phyloP scores from a whole-genome alignment of 2,888 invertebrate genomes.

The Pyralis farinalis region DNA sequence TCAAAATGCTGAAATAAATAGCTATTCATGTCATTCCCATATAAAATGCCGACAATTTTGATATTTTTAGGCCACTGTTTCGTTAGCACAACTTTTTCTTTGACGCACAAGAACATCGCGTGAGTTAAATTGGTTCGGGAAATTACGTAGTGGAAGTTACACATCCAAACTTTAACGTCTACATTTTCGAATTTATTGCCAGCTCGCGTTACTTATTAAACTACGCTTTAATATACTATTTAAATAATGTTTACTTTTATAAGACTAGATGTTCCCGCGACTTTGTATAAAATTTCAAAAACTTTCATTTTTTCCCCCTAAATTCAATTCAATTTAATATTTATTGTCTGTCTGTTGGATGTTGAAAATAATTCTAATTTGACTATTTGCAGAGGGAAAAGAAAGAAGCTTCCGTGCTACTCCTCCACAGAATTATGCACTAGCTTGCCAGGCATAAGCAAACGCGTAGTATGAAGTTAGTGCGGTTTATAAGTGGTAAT shows the following conservation, averaged over 20 bases:
- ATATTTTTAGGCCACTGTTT: neutral
- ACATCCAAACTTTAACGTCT: conserved; percentile 5
- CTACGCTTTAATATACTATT: neutral
- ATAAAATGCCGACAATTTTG: neutral
- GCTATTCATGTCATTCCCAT: neutral
- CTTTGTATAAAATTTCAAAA: too few relatives aligned
- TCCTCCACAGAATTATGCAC: too few relatives aligned
- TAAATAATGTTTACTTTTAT: neutral
- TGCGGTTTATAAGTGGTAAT: too few relatives aligned
- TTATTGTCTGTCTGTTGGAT: too few relatives aligned
- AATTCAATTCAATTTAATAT: too few relatives aligned
- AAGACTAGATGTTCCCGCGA: too few relatives aligned
- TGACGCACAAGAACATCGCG: conserved; percentile 5
- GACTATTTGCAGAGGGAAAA: too few relatives aligned
- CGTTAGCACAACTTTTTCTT: neutral
- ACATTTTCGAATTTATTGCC: conserved; percentile 6
- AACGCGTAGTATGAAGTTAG: too few relatives aligned
- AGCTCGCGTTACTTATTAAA: conserved; percentile 2
- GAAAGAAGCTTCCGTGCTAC: too few relatives aligned
- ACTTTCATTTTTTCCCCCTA: too few relatives aligned
- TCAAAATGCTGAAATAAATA: neutral
- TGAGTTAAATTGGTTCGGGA: conserved; percentile 7
- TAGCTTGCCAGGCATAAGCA: too few relatives aligned
- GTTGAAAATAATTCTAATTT: too few relatives aligned
- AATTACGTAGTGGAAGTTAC: conserved; percentile 8